Evolutionary conservation across 2,888 invertebrate species (phyloP), one percentile per base, ranked within the genome.

Genomic region (Malachius bipustulatus): DNA sequence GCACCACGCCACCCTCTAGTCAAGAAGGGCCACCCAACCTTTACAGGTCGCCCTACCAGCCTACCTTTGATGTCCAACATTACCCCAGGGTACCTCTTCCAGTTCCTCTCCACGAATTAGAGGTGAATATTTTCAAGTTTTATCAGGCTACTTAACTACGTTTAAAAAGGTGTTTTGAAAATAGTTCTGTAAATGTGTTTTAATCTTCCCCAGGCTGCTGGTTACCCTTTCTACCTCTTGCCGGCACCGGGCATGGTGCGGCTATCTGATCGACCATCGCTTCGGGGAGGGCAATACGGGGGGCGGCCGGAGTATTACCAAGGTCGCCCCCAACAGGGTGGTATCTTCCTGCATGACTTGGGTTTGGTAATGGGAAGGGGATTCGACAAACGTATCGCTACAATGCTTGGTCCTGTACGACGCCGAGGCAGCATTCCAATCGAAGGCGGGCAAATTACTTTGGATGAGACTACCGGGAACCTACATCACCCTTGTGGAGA

Each of bases 321-420:
- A 9, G 57, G 59, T 10, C 46, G 51, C 30, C 52, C 54, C n/a
- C 43, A 48, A 14, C 47, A 50, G 26, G 24, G 14, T 14, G 30
- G 26, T 4, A 30, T 38, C 2, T 19, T 39, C 4, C 32, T 41
- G 2, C 43, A 42, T 6, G 38, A 36, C 10, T 26, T 36, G n/a
- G 24, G 24, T 19, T 19, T 19, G 24, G 6, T 19, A 8, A 8
- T 19, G n/a, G 24, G 24, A 8, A 19, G n/a, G 15, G 39, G 30
- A 32, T 26, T 65, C 66, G 33, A 43, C 49, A 19, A 64, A 65
- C 65, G 57, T 61, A 40, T 61, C 67, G 16, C 3, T 9, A 13
- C n/a, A n/a, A 8, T n/a, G 6, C n/a, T n/a, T n/a, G n/a, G n/a
- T n/a, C n/a, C n/a, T n/a, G n/a, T n/a, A n/a, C n/a, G n/a, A n/a